phyloP scores from a whole-genome alignment of 2,797 vertebrate species.

The Enoplosus armatus region DNA sequence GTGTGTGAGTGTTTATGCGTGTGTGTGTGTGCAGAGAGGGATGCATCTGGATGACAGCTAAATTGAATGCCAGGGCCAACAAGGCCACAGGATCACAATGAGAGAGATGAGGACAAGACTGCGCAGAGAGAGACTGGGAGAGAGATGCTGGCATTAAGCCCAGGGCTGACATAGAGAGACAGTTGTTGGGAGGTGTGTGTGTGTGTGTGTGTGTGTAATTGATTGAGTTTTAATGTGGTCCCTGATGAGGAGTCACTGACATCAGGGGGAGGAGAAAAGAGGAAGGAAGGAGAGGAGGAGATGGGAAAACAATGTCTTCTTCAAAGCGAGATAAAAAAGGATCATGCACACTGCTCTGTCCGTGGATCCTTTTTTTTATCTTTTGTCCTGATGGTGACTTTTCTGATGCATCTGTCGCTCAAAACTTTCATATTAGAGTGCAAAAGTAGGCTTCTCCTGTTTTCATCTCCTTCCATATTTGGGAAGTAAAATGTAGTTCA shows the following conservation, averaged over 20 bases:
- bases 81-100: conserved; percentile 82
- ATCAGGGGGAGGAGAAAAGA: conserved; percentile 59
- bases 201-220: conserved; percentile 66
- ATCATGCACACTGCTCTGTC: conserved; percentile 34
- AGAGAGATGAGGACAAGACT: conserved; percentile 76
- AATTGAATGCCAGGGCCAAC: conserved; percentile 80
- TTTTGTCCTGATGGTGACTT: conserved; percentile 14
- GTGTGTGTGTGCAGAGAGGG: conserved; percentile 49
- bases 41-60: conserved; percentile 81
- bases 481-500: conserved; percentile 1
- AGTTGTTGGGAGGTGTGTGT: conserved; percentile 56
- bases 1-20: conserved; percentile 54
- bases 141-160: conserved; percentile 74
- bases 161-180: conserved; percentile 74
- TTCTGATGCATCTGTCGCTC: conserved; percentile 6
- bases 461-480: background rate
- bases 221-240: conserved; percentile 82
- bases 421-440: conserved; percentile 15
- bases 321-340: conserved; percentile 64
- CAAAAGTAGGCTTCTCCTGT: background rate
- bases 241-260: conserved; percentile 79
- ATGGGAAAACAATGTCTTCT: conserved; percentile 63
- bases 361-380: conserved; percentile 31
- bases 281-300: conserved; percentile 53
- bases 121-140: conserved; percentile 50